Conservation (phyloP, 2,888 invertebrate genomes). For the Mesorhabditis sp. region DNA sequence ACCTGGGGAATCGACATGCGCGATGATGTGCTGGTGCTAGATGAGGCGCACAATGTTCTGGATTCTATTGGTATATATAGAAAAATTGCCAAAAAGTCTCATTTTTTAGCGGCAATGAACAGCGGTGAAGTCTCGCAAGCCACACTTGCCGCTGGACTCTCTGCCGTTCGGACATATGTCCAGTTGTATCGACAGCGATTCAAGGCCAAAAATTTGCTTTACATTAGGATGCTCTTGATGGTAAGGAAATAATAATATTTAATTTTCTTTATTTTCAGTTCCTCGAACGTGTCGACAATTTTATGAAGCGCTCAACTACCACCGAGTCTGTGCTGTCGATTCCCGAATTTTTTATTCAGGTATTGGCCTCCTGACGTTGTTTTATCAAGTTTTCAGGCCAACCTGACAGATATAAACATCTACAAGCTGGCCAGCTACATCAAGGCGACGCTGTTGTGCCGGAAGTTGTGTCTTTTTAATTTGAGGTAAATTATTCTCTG, state of each 20-base stretch:
- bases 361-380: background rate
- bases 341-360: constrained; percentile 22
- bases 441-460: constrained; percentile 41
- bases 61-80: constrained; percentile 74
- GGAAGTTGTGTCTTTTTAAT: constrained; percentile 44
- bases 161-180: background rate
- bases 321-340: constrained; percentile 23
- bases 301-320: constrained; percentile 9
- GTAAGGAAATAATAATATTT: constrained; percentile 14
- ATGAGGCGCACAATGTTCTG: constrained; percentile 93
- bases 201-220: constrained; percentile 36
- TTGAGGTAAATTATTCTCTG: constrained; percentile 6
- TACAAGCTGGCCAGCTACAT: constrained; percentile 44
- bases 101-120: background rate
- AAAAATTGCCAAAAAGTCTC: background rate
- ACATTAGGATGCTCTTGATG: constrained; percentile 36
- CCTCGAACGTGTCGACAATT: constrained; percentile 15
- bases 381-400: constrained; percentile 22
- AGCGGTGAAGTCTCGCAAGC: background rate
- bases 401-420: constrained; percentile 37
- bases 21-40: constrained; percentile 77
- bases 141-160: background rate
- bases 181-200: constrained; percentile 15
- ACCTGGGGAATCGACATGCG: constrained; percentile 72
- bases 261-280: background rate